Evolutionary conservation across 2,888 invertebrate species (phyloP).

Genomic region (Pandemis cinnamomeana): DNA sequence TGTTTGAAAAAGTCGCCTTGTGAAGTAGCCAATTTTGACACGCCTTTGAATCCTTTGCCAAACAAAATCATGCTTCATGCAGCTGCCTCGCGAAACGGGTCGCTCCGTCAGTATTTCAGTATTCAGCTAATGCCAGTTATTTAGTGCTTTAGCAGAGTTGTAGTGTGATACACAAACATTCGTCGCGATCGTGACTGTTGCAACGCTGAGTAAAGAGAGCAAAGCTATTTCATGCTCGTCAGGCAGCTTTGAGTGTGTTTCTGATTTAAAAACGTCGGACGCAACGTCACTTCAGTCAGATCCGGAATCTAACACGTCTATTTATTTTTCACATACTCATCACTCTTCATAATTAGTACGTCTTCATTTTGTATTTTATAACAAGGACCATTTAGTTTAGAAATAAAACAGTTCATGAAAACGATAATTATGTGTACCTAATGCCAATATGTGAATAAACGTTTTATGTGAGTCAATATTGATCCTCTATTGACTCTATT

Average conservation of each 20-base stretch:
- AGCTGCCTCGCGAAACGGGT: not conserved
- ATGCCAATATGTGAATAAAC: too few species aligned
- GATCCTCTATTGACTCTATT: too few species aligned
- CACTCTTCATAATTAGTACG: too few species aligned
- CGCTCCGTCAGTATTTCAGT: not conserved
- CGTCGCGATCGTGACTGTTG: not conserved
- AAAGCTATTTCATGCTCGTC: not conserved
- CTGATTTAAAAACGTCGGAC: not conserved
- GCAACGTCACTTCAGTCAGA: not conserved
- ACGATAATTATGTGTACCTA: too few species aligned
- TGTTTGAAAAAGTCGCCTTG: too few species aligned
- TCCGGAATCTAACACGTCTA: not conserved
- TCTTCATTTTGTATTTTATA: too few species aligned
- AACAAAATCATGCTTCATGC: not conserved
- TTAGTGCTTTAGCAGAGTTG: not conserved
- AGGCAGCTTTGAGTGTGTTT: not conserved
- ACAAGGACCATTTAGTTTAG: too few species aligned
- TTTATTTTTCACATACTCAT: not conserved
- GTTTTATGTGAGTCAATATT: too few species aligned
- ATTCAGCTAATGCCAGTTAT: not conserved
- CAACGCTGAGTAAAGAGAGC: conserved; percentile 1
- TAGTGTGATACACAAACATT: not conserved
- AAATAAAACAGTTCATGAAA: too few species aligned
- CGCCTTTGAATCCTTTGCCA: not conserved
- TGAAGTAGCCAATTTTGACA: too few species aligned